Evolutionary conservation across 2,888 invertebrate species (phyloP).

Genomic region (Amaurobius ferox): DNA sequence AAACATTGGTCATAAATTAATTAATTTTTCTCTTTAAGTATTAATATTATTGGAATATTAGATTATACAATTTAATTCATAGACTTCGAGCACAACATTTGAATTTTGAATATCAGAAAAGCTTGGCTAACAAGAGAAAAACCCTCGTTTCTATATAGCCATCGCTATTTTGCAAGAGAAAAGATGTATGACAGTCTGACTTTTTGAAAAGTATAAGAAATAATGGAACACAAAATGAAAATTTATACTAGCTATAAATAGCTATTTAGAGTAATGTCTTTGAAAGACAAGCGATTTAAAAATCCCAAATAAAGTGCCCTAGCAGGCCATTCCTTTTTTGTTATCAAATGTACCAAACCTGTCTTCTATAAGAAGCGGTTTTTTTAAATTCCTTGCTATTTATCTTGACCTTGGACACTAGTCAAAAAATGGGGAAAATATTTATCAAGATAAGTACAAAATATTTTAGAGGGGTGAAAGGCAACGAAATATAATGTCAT

Average conservation of each 20-base stretch:
- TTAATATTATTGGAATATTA: too few relatives aligned
- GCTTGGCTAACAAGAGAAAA: too few relatives aligned
- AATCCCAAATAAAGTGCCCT: conserved; percentile 2
- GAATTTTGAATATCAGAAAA: too few relatives aligned
- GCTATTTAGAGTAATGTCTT: conserved; percentile 1
- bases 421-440: neutral
- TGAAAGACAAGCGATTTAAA: conserved; percentile 1
- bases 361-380: neutral
- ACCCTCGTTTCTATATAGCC: too few relatives aligned
- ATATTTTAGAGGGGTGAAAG: too few relatives aligned
- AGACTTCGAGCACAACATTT: too few relatives aligned
- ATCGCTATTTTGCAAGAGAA: too few relatives aligned
- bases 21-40: too few relatives aligned
- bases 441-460: neutral
- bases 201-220: neutral
- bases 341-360: conserved; percentile 1
- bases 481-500: too few relatives aligned
- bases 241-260: neutral
- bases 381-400: neutral
- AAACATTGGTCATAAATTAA: too few relatives aligned
- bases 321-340: neutral
- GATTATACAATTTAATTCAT: too few relatives aligned
- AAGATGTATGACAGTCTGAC: neutral
- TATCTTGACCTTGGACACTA: neutral
- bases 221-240: neutral